Evolutionary conservation across 2,888 invertebrate species (phyloP).

Genomic region (Euphydryas editha): DNA sequence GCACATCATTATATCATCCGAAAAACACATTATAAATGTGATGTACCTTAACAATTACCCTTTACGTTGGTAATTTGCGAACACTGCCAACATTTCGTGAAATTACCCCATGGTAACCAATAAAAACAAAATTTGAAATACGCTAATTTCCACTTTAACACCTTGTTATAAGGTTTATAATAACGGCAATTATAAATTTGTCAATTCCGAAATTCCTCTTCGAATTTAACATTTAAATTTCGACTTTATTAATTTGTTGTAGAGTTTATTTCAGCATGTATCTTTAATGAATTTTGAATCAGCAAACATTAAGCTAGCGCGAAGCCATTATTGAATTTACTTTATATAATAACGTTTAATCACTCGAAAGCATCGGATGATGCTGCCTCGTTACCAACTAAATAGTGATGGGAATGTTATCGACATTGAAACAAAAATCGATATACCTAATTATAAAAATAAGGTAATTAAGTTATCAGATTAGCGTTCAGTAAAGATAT

Average conservation of each 20-base stretch:
- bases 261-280: slow-evolving; percentile 48
- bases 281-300: slow-evolving; percentile 51
- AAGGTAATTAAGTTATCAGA: neutral
- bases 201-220: slow-evolving; percentile 31
- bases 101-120: slow-evolving; percentile 56
- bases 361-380: slow-evolving; percentile 77
- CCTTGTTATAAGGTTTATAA: neutral
- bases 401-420: slow-evolving; percentile 52
- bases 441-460: neutral
- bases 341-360: slow-evolving; percentile 84
- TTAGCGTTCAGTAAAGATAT: neutral
- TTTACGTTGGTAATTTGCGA: slow-evolving; percentile 75
- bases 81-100: slow-evolving; percentile 68
- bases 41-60: slow-evolving; percentile 65
- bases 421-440: slow-evolving; percentile 37
- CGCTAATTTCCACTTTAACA: slow-evolving; percentile 30
- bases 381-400: slow-evolving; percentile 75
- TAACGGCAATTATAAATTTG: slow-evolving; percentile 14
- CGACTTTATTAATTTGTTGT: slow-evolving; percentile 44
- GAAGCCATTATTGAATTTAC: slow-evolving; percentile 82
- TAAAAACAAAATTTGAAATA: neutral
- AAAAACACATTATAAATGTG: slow-evolving; percentile 59
- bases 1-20: slow-evolving; percentile 59
- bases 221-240: slow-evolving; percentile 49
- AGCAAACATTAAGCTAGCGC: slow-evolving; percentile 77